Percentiles rank a stretch among this genome's conserved stretches.
Evolutionary conservation across 2,888 invertebrate genomes (phyloP).

Genomic region (Callinectes sapidus): DNA sequence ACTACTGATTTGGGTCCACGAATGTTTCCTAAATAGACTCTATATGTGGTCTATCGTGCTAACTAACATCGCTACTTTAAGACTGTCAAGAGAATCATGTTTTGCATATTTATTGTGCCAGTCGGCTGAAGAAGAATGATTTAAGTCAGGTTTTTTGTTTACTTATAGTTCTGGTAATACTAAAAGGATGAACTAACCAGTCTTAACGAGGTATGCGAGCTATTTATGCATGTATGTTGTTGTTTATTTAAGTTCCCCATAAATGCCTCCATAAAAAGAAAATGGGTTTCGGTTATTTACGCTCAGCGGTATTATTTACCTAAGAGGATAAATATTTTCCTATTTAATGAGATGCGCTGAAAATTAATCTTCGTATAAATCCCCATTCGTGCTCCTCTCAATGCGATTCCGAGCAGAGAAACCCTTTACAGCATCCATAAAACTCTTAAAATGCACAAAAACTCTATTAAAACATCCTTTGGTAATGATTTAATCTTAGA

Average conservation of each 20-base stretch:
- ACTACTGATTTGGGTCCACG: neutral
- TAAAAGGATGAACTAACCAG: neutral
- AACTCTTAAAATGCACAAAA: neutral
- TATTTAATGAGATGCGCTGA: constrained; percentile 11
- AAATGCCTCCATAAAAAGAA: neutral
- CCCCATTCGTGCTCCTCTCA: neutral
- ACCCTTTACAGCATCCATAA: neutral
- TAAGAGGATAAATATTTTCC: neutral
- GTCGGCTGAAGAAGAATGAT: neutral
- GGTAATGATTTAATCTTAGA: neutral
- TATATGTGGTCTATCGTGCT: neutral
- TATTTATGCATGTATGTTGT: neutral
- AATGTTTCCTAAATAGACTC: neutral
- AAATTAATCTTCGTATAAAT: neutral
- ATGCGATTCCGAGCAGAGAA: neutral
- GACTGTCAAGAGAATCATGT: neutral
- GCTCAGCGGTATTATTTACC: constrained; percentile 2
- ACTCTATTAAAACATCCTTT: neutral
- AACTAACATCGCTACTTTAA: neutral
- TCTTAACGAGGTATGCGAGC: neutral
- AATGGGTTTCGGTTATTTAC: neutral
- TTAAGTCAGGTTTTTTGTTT: neutral
- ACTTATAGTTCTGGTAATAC: neutral
- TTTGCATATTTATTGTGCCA: neutral
- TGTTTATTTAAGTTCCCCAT: neutral